Base-by-base conservation (phyloP, 2,888 invertebrate genomes). In the Parelbella ahira region DNA sequence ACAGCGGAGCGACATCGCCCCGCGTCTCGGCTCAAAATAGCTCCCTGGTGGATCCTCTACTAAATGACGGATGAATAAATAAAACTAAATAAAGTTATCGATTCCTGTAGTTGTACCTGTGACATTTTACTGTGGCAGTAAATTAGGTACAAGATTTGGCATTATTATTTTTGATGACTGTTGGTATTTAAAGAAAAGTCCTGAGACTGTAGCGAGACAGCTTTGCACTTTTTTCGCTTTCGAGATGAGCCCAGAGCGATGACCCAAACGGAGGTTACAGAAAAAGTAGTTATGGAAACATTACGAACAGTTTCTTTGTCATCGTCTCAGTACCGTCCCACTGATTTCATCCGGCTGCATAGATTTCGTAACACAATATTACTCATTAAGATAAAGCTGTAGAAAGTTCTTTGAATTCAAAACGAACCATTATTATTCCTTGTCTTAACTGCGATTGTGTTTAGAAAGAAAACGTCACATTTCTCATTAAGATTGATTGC, bases 271-370 rank as follows among this genome's bases (percentile, higher is more conserved):
- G n/a, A n/a, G n/a, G n/a, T n/a, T n/a, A n/a, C n/a, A 30, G 49
- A 50, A 45, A 47, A 49, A 55, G 45, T 48, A 41, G 32, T 46
- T 44, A 51, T 48, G 43, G 49, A 44, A 37, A 45, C 50, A 54
- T 56, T 53, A 59, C 52, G 56, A 47, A 51, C 53, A 63, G n/a
- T 11, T 24, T 24, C 6, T 10, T 10, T 25, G 7, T 27, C 12
- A n/a, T n/a, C 15, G 60, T 63, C 58, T 63, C 50, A 62, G 61
- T 77, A 71, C 77, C 71, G 69, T 47, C 32, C 43, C 46, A 34
- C 25, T 52, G 55, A 58, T 33, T 41, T 25, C 10, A 39, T 59
- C 55, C 42, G 38, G 44, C 37, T 48, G 20, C 12, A 19, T 53
- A 49, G 48, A 53, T 56, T 48, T 44, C 32, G 9, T 25, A 39